phyloP scores from a whole-genome alignment of 1,140 invertebrate genomes.

The Pogonus chalceus region DNA sequence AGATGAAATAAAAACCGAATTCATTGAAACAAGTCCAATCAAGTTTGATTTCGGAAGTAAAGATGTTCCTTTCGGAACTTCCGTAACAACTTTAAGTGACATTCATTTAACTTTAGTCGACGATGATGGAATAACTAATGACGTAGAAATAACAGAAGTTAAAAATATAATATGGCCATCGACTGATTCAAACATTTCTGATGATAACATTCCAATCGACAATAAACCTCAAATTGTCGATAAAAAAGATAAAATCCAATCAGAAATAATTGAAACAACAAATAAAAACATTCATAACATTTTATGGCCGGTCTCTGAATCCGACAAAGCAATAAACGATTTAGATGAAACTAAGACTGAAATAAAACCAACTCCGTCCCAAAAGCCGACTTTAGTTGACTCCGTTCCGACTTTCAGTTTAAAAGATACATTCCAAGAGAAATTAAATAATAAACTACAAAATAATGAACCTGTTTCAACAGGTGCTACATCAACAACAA shows the following conservation, averaged over 20 bases:
- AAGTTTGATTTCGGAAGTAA: neutral
- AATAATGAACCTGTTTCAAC: neutral
- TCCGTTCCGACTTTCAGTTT: neutral
- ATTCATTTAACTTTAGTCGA: neutral
- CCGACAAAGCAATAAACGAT: no score
- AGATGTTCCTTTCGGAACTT: neutral
- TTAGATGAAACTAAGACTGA: neutral
- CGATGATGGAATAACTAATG: no score
- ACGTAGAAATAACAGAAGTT: neutral
- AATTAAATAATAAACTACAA: neutral
- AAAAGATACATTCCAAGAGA: neutral
- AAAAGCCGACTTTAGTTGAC: neutral
- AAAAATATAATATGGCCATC: neutral
- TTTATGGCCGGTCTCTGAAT: neutral
- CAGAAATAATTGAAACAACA: neutral
- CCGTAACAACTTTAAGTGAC: neutral
- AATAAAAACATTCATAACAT: neutral
- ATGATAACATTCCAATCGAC: neutral
- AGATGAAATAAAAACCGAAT: conserved; percentile 13
- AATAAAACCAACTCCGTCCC: neutral
- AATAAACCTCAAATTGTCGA: neutral
- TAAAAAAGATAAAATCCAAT: neutral
- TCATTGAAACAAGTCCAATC: neutral
- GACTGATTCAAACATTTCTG: no score
- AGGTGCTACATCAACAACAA: neutral